Conservation (phyloP, 2,888 invertebrate genomes). For the Nebria salina region DNA sequence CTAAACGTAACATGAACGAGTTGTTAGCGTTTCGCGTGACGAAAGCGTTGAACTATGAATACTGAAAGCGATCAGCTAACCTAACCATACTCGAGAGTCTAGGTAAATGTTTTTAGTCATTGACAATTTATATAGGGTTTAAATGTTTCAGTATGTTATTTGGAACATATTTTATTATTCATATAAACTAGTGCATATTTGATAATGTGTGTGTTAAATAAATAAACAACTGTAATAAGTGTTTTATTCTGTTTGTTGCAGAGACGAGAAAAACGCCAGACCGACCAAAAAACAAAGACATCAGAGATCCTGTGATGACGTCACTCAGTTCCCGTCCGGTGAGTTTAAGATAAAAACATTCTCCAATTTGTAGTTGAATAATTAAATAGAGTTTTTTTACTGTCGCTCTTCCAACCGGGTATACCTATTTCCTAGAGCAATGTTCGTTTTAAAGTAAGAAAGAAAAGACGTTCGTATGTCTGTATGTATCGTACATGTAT, state of each 20-base stretch:
- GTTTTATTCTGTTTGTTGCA: background rate
- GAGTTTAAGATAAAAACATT: background rate
- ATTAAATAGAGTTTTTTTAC: background rate
- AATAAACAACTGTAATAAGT: background rate
- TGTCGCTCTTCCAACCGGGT: background rate
- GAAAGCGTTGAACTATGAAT: constrained; percentile 7
- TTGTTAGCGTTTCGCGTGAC: constrained; percentile 14
- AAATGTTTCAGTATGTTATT: no score
- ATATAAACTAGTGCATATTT: no score
- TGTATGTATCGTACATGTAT: background rate
- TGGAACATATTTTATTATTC: no score
- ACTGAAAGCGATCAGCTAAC: constrained; percentile 2
- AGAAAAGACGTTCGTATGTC: background rate
- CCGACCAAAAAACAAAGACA: background rate
- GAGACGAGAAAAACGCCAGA: background rate
- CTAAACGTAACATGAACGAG: background rate
- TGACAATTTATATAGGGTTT: no score
- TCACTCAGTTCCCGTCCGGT: background rate
- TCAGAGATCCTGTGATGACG: background rate
- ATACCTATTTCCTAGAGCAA: background rate
- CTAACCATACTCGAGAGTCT: background rate
- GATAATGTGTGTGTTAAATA: no score
- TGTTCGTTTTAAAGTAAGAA: background rate
- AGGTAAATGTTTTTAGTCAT: background rate
- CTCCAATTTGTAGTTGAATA: background rate